Base-by-base conservation (phyloP, 2,797 vertebrate genomes). In the Enoplosus armatus region DNA sequence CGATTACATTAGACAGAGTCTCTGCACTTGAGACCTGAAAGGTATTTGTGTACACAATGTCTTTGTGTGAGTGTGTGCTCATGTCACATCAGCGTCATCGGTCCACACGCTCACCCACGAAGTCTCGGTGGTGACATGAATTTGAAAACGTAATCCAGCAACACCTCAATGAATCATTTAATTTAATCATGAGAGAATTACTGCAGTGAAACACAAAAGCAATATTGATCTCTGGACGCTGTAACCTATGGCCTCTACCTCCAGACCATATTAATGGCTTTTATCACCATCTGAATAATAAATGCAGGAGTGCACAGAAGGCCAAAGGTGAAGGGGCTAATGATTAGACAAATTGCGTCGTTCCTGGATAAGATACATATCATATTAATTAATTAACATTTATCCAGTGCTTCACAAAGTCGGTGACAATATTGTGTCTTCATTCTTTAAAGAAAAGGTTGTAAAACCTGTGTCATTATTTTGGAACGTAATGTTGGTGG, bases 211-310 rank as follows among this genome's bases (percentile, higher is more conserved):
- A 51, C 45, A 68, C 15, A 72, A 51, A 6, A 45, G 71, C 41
- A 24, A 39, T 77, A 87, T 88, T 84, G 89, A 89, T 83, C 78
- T 20, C 35, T 64, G 50, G 33, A 18, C n/a, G 5, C 27, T 27
- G 53, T 59, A 47, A 58, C 82, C 50, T 77, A 11, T 79, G 80
- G 87, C 80, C 72, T 87, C 47, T 18, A 54, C 54, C 69, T 75
- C 22, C 31, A 72, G 56, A 68, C 35, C 54, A 41, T 26, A 71
- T 41, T 76, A 68, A 75, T 77, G 60, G 27, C 33, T 84, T n/a
- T 79, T 6, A 78, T 83, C 77, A 41, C 59, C 45, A 22, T 72
- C 54, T 84, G 65, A 88, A 84, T 83, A 85, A 83, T 84, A 14
- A 33, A 87, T 85, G 72, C 37, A 55, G 58, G 2, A 11, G 24